Base-by-base conservation (phyloP, 2,888 invertebrate species). In the Linnaemya vulpina region DNA sequence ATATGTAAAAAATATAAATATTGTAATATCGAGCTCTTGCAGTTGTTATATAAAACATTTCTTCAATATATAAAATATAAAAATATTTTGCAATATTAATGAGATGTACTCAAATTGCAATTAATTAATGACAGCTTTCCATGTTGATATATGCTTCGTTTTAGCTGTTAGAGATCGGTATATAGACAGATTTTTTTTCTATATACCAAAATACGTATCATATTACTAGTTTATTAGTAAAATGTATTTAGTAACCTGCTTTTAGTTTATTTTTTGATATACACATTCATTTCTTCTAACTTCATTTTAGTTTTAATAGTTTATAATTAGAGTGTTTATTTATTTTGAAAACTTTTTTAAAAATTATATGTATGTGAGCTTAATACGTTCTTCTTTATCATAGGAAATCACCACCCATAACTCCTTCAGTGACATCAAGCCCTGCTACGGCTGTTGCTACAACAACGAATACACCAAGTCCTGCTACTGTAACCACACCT, bases 401-500 rank as follows among this genome's bases (percentile, higher is more conserved):
- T 74, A 86, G 83, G 53, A 90, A 90, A 87, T 91, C 91, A 88
- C 91, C 92, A 87, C 90, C 90, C 86, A 88, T 89, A 81, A 90
- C 89, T 87, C 87, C 88, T 30, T 88, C 90, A 83, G 83, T 84
- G 46, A 76, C 87, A 84, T 87, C 89, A 86, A 87, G 89, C 46
- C 88, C 89, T 83, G 88, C 88, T 84, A 83, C 88, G 55, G 79
- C 86, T 68, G 65, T 76, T 65, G 86, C 88, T 73, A 73, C 88
- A 68, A 88, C 88, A 83, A 88, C 88, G 80, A 82, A 75, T 60
- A 84, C 73, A 75, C 87, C 90, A 78, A 88, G 88, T 80, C 88
- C 89, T 86, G 89, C 88, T 74, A 86, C 87, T 71, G 86, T 89
- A 25, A 89, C 91, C 87, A 93, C 91, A 90, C 94, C 93, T 89